Evolutionary conservation across 1,140 invertebrate species (phyloP), one percentile per base, ranked within the genome.

Genomic region (Scaptomyza pallida): DNA sequence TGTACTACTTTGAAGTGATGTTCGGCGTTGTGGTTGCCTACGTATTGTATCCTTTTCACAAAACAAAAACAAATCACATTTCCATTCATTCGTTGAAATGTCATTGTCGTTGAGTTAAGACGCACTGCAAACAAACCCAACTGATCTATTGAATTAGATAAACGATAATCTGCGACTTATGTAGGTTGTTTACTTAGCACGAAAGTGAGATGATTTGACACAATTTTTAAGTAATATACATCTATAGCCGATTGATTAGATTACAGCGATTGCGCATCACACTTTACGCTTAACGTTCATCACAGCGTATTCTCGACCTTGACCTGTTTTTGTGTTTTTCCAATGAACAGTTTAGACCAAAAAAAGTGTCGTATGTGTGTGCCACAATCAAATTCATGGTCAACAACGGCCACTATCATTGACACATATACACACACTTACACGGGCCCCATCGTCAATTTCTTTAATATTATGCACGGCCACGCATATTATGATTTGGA

Each of bases 21-120:
- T 93, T 94, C 48, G 97, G 96, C 78, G 95, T 99, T 65, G 96
- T 98, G 88, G 92, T 97, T 57, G 95, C 95, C n/a, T 99, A 99
- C 92, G 97, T 99, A 92, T 99, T 99, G 97, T 99, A 98, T 98
- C 97, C 97, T 98, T 97, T 96, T 91, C 37, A 45, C 9, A 64
- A 23, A 64, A 54, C 68, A 45, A 26, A 59, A 57, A 15, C 35
- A 12, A 3, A 4, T 37, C 4, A n/a, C 33, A n/a, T 30, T 30
- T n/a, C n/a, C 10, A n/a, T 37, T 37, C 33, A 5, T 5, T 37
- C 3, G 26, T 30, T 30, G 9, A 30, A 26, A 33, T 33, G 33
- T 37, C n/a, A 10, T 10, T n/a, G 12, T 37, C 12, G 33, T 37
- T 37, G 12, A 37, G 3, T 37, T 37, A n/a, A 37, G 12, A 3